Conservation (phyloP, 2,888 invertebrate species). For the Tolmerus cingulatus region DNA sequence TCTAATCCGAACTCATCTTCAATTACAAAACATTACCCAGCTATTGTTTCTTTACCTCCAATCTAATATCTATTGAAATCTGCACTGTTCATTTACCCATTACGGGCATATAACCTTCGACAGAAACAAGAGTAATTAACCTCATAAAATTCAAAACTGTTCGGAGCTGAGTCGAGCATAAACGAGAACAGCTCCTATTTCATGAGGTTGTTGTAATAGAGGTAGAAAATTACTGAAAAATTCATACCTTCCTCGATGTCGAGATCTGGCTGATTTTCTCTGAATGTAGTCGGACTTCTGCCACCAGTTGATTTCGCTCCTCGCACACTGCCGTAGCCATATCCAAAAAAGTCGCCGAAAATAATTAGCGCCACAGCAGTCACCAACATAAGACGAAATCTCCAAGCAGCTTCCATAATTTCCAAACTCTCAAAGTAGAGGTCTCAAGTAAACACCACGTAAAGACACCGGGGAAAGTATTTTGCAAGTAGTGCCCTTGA, state of each 20-base stretch:
- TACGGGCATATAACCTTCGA: not conserved
- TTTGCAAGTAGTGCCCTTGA: not conserved
- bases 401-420: conserved; percentile 61
- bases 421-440: not conserved
- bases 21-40: not conserved
- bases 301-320: conserved; percentile 57
- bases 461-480: not conserved
- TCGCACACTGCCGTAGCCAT: conserved; percentile 56
- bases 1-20: not conserved
- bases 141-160: not conserved
- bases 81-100: not conserved
- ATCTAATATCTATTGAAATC: not conserved
- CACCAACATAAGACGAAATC: conserved; percentile 62
- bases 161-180: not conserved
- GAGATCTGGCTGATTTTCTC: conserved; percentile 60
- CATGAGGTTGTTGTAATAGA: not conserved
- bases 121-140: conserved; percentile 2
- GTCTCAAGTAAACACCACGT: not conserved
- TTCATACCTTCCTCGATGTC: conserved; percentile 61
- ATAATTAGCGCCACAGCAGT: conserved; percentile 59
- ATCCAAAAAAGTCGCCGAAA: conserved; percentile 62
- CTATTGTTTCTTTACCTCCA: not conserved
- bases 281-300: conserved; percentile 56
- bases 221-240: not conserved
- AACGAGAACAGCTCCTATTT: not conserved